Evolutionary conservation across 2,888 invertebrate species (phyloP).

Genomic region (Drosophila merina): DNA sequence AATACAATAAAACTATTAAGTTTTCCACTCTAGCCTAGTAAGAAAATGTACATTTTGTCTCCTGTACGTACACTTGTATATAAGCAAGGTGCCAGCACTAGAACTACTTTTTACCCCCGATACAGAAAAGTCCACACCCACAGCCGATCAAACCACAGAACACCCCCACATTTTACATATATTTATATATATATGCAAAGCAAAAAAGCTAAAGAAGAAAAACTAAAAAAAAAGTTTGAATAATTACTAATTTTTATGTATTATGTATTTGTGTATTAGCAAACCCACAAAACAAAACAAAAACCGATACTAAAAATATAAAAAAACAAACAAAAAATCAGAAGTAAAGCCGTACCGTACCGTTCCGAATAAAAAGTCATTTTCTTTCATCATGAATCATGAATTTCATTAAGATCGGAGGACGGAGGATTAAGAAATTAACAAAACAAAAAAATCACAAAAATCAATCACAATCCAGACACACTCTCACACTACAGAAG

Average conservation of each 20-base stretch:
- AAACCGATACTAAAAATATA: constrained; percentile 10
- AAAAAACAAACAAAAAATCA: constrained; percentile 19
- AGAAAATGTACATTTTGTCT: constrained; percentile 51
- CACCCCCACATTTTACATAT: constrained; percentile 20
- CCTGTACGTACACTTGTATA: constrained; percentile 43
- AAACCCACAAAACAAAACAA: constrained; percentile 37
- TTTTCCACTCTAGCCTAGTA: constrained; percentile 45
- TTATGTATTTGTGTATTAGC: constrained; percentile 64
- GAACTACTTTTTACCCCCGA: constrained; percentile 10
- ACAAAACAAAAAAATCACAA: background rate
- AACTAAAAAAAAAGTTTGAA: constrained; percentile 40
- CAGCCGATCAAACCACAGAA: constrained; percentile 4
- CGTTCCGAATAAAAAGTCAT: constrained; percentile 11
- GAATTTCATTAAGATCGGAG: constrained; percentile 15
- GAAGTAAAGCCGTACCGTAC: constrained; percentile 1
- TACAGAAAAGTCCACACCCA: background rate
- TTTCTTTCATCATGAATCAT: constrained; percentile 47
- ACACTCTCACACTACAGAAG: constrained; percentile 28
- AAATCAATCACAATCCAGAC: constrained; percentile 12
- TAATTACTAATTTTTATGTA: constrained; percentile 57
- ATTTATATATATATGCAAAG: constrained; percentile 36
- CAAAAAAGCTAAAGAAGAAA: constrained; percentile 20
- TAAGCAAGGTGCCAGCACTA: constrained; percentile 48
- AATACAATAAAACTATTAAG: constrained; percentile 43
- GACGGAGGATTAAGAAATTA: constrained; percentile 1